Evolutionary conservation across 2,888 invertebrate genomes (phyloP).

Genomic region (Leptarthrus brevirostris): DNA sequence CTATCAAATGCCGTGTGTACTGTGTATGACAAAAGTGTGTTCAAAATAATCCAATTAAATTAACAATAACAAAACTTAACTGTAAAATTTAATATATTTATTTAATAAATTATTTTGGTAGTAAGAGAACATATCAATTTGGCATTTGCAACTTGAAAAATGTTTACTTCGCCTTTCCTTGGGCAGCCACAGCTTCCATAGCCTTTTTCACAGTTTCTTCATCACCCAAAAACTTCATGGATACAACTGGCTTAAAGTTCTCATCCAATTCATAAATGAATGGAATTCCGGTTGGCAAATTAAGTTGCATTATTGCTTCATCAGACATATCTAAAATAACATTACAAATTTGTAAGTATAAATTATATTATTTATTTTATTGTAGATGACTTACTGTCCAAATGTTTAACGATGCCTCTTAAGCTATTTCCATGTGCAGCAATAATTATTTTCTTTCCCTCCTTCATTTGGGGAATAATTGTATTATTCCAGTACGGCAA

Average conservation of each 20-base stretch:
- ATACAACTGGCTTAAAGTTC: constrained; percentile 79
- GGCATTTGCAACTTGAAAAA: too few species aligned
- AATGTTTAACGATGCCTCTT: constrained; percentile 88
- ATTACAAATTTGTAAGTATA: not conserved
- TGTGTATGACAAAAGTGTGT: too few species aligned
- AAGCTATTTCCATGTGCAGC: constrained; percentile 91
- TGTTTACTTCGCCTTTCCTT: constrained; percentile 79
- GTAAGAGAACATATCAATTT: too few species aligned
- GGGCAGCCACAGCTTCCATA: constrained; percentile 83
- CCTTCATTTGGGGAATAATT: constrained; percentile 80
- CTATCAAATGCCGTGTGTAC: too few species aligned
- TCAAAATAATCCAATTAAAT: too few species aligned
- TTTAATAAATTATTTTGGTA: too few species aligned
- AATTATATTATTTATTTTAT: constrained; percentile 51
- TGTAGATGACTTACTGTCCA: constrained; percentile 85
- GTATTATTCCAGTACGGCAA: constrained; percentile 91
- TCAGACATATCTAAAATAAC: constrained; percentile 73
- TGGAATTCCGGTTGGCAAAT: constrained; percentile 84
- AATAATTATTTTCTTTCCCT: constrained; percentile 83
- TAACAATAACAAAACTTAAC: too few species aligned
- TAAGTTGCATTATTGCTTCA: constrained; percentile 81
- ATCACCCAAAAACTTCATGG: constrained; percentile 84
- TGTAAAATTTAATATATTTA: too few species aligned
- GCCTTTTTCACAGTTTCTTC: constrained; percentile 84
- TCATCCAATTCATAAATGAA: constrained; percentile 84